Conservation (phyloP, 2,888 invertebrate genomes). For the Spatulosminthurus flaviceps region DNA sequence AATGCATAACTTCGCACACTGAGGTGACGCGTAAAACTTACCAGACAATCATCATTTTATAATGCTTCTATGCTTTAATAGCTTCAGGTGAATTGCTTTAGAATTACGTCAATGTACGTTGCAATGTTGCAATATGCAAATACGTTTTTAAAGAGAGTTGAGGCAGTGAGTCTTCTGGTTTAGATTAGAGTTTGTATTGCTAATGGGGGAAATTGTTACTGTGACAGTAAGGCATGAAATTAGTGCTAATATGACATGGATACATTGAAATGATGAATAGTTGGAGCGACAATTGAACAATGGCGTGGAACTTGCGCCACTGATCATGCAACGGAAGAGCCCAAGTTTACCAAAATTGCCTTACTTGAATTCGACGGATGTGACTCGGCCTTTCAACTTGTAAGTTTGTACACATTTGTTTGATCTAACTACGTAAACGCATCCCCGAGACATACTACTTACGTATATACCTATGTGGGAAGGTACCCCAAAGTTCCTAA, state of each 20-base stretch:
- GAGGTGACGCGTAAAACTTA: no score
- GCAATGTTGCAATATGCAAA: no score
- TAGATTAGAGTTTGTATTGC: no score
- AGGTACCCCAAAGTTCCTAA: no score
- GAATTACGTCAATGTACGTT: no score
- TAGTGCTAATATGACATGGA: not conserved
- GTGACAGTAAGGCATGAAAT: not conserved
- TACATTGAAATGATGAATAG: not conserved
- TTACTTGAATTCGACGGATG: constrained; percentile 44
- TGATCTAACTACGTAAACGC: not conserved
- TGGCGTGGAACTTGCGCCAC: constrained; percentile 42
- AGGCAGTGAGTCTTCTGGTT: no score
- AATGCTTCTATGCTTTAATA: no score
- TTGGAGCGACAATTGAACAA: constrained; percentile 34
- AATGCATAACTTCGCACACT: no score
- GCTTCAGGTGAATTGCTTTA: no score
- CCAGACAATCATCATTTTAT: no score
- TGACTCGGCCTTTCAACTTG: constrained; percentile 47
- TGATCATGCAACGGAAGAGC: constrained; percentile 28
- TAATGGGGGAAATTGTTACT: no score
- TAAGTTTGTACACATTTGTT: constrained; percentile 10
- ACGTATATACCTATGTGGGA: not conserved
- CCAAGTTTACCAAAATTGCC: constrained; percentile 47
- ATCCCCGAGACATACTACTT: not conserved
- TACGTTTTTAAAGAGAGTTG: no score